These are phyloP conservation scores for Paragorgia papillata DNA, from an alignment of 92 coral and sea anemone genomes.

Conservation along the genomic window DNA sequence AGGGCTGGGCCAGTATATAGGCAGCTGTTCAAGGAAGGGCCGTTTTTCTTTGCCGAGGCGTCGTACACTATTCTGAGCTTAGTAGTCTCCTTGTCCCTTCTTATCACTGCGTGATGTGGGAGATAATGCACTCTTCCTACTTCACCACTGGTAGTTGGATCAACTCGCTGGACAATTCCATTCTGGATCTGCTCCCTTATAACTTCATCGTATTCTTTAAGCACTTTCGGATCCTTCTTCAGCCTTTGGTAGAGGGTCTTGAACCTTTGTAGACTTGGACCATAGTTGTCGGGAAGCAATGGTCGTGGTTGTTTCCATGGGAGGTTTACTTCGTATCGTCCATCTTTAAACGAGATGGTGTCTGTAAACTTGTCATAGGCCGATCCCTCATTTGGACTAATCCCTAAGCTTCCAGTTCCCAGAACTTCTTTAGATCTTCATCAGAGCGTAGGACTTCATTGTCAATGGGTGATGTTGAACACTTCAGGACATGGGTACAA, in stretches of 20 bases:
- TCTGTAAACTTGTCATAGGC: slow-evolving; percentile 14
- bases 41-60: too few relatives aligned
- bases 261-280: neutral
- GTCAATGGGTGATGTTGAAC: neutral
- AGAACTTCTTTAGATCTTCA: slow-evolving; percentile 9
- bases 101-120: neutral
- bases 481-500: slow-evolving; percentile 19
- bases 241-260: neutral
- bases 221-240: slow-evolving; percentile 13
- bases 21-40: too few relatives aligned
- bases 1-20: too few relatives aligned
- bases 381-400: slow-evolving; percentile 10
- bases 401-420: slow-evolving; percentile 28
- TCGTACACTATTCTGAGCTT: neutral
- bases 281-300: slow-evolving; percentile 12
- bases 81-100: neutral
- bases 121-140: slow-evolving; percentile 20
- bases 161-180: neutral
- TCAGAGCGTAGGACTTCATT: neutral
- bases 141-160: neutral
- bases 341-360: neutral
- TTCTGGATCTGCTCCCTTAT: neutral
- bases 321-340: slow-evolving; percentile 16
- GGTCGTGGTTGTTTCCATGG: slow-evolving; percentile 29
- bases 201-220: slow-evolving; percentile 16